These are phyloP conservation scores for Argynnis bischoffii DNA, from an alignment of 2,888 invertebrate species.

Conservation along the genomic window DNA sequence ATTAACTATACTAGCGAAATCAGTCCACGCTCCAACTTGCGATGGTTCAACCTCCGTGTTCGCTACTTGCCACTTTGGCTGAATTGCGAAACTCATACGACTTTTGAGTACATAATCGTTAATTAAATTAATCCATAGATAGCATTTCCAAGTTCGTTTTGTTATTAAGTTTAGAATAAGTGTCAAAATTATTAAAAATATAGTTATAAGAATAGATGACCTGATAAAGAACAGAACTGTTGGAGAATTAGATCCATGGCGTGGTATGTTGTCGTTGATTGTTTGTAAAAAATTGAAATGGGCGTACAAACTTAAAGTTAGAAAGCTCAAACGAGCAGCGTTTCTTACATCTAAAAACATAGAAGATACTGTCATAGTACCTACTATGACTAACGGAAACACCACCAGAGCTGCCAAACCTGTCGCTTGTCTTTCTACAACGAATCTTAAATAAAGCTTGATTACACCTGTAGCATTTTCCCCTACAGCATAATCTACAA, in stretches of 20 bases:
- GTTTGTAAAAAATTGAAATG: constrained; percentile 49
- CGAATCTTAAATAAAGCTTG: constrained; percentile 48
- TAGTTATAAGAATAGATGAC: constrained; percentile 49
- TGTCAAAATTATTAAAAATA: constrained; percentile 44
- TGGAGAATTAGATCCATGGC: constrained; percentile 46
- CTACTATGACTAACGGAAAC: constrained; percentile 49
- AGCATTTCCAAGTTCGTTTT: constrained; percentile 36
- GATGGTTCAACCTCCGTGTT: constrained; percentile 24
- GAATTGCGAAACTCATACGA: constrained; percentile 43
- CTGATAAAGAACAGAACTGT: constrained; percentile 51
- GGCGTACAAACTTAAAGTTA: constrained; percentile 49
- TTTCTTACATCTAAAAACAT: constrained; percentile 48
- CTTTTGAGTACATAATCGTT: constrained; percentile 45
- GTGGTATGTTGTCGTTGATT: constrained; percentile 47
- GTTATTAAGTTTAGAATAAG: constrained; percentile 44
- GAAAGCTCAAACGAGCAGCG: constrained; percentile 45
- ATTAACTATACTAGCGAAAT: constrained; percentile 50
- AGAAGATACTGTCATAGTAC: constrained; percentile 45
- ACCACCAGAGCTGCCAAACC: constrained; percentile 49
- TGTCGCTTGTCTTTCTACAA: constrained; percentile 51
- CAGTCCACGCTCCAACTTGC: constrained; percentile 44
- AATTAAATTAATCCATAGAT: constrained; percentile 43
- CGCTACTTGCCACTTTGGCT: constrained; percentile 45
- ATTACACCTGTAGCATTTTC: constrained; percentile 35
- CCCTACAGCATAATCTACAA: constrained; percentile 47